Evolutionary conservation across 1,140 invertebrate species (phyloP).

Genomic region (Caenorhabditis remanei): DNA sequence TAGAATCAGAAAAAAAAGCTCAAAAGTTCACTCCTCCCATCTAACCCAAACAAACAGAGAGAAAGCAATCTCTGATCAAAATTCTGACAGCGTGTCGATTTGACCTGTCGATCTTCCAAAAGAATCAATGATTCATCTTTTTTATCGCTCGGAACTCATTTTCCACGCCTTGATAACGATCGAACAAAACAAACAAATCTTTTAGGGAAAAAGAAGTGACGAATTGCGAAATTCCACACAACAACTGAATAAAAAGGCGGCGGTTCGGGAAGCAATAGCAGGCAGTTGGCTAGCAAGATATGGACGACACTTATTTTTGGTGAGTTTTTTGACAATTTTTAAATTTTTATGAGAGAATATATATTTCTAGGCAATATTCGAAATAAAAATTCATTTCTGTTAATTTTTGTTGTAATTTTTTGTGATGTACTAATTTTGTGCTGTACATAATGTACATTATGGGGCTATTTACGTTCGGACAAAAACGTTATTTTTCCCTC

Average conservation of each 20-base stretch:
- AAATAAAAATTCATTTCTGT: too few relatives aligned
- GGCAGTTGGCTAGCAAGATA: neutral
- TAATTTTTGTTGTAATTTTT: too few relatives aligned
- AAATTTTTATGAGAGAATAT: too few relatives aligned
- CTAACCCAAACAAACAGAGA: neutral
- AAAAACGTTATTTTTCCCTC: too few relatives aligned
- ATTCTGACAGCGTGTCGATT: neutral
- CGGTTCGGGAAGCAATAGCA: neutral
- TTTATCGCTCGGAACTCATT: slow-evolving; percentile 25
- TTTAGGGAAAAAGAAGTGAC: neutral
- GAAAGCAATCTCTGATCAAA: neutral
- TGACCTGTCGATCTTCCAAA: neutral
- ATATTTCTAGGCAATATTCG: too few relatives aligned
- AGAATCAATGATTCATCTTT: neutral
- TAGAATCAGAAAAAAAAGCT: too few relatives aligned
- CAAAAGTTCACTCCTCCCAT: too few relatives aligned
- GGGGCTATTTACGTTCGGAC: too few relatives aligned
- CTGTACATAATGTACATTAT: too few relatives aligned
- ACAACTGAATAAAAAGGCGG: slow-evolving; percentile 30
- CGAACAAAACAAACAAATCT: slow-evolving; percentile 30
- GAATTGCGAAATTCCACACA: slow-evolving; percentile 30
- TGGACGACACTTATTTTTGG: slow-evolving; percentile 37
- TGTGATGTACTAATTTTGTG: too few relatives aligned
- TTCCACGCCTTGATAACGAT: slow-evolving; percentile 1
- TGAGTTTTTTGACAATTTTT: neutral